These are phyloP conservation scores for Pelodiscus sinensis DNA, from an alignment of 2,113 vertebrate species.

Conservation along the genomic window DNA sequence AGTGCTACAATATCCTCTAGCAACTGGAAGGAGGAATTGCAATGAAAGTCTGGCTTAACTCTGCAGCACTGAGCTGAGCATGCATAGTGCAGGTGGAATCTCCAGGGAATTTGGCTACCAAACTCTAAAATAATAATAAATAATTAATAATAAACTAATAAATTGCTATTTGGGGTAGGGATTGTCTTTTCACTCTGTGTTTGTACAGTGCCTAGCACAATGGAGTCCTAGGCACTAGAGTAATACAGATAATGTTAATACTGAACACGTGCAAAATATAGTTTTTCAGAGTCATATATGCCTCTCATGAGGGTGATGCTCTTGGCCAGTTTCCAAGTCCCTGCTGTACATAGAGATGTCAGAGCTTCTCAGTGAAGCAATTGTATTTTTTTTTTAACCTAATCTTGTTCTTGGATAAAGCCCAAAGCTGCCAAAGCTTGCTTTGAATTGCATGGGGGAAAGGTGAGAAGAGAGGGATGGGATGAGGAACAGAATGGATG, in stretches of 20 bases:
- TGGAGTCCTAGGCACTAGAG: neutral
- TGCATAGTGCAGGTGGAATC: neutral
- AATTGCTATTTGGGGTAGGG: neutral
- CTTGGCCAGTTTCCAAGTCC: neutral
- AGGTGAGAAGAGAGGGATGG: too few species aligned
- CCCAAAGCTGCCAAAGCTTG: neutral
- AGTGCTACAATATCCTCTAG: neutral
- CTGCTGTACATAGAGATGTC: neutral
- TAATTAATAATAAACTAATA: neutral
- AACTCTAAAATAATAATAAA: neutral
- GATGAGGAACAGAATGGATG: neutral
- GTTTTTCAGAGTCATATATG: neutral
- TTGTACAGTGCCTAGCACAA: neutral
- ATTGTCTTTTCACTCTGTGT: neutral
- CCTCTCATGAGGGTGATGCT: neutral
- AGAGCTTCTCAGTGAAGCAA: neutral
- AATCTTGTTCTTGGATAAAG: neutral
- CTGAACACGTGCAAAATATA: neutral
- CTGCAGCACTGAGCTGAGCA: neutral
- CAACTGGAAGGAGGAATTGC: neutral
- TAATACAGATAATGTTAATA: neutral
- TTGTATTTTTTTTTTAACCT: neutral
- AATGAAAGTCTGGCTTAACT: neutral
- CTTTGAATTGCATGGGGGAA: neutral
- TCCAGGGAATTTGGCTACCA: neutral